Base-by-base conservation (phyloP, 2,113 vertebrate species). In the Hippopotamus amphibius region DNA sequence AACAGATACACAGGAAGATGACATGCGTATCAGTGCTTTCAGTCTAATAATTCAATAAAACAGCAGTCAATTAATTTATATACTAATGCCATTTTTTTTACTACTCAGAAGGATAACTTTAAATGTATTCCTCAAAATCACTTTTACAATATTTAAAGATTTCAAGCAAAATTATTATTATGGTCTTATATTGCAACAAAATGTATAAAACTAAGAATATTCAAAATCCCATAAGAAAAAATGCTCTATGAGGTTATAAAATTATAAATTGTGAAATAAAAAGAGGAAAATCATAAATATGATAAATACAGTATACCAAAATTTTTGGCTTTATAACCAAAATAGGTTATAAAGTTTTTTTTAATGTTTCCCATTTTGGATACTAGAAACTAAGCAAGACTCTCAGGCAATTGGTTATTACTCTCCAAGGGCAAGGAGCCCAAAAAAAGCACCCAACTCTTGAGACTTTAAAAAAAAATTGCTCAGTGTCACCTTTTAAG, bases 41-140 rank as follows among this genome's bases (percentile, higher is more conserved):
- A 66, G 61, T 71, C 19, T 76, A 48, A 24, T 55, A 88, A 63
- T 24, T 88, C 46, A 92, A 84, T 50, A 66, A 71, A 83, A 74
- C 41, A 87, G 50, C 81, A 46, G 24, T 69, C 21, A 93, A 87
- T 88, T 84, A 33, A 93, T 41, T 76, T 81, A 84, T 4, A 76
- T 48, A 55, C 24, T 92, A 80, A 86, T 82, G 17, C 21, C 57
- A 61, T 63, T 66, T 89, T 94, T 26, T 90, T 30, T 90, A 69
- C 43, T 79, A 66, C 21, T 88, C 26, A 28, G 46, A 89, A 46
- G 15, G 13, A 63, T 65, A 90, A 81, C 48, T 83, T 66, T 41
- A 79, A 89, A 85, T 24, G 48, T 41, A 89, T 84, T 89, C 88
- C 77, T 91, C 41, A 92, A 85, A 90, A 86, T 48, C 17, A 66